Evolutionary conservation across 1,140 invertebrate species (phyloP).

Genomic region (Ostrea denselamellosa): DNA sequence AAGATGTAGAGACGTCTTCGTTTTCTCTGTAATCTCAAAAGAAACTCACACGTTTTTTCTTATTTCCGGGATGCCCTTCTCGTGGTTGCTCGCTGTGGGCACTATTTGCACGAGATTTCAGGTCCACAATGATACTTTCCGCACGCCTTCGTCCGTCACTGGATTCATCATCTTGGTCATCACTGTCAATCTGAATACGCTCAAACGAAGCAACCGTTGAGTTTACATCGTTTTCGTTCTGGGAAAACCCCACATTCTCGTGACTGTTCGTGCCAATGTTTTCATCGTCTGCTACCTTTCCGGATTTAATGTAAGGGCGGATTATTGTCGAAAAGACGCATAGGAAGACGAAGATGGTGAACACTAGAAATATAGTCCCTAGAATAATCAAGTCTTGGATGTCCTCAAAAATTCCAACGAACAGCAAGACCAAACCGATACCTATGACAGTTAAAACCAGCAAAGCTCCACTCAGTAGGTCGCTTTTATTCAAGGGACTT

Average conservation of each 20-base stretch:
- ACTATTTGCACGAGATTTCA: slow-evolving; percentile 21
- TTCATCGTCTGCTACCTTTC: neutral
- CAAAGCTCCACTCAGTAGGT: neutral
- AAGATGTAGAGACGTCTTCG: neutral
- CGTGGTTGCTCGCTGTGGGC: neutral
- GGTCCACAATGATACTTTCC: slow-evolving; percentile 15
- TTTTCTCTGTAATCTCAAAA: neutral
- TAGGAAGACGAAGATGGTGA: neutral
- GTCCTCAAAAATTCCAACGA: slow-evolving; percentile 10
- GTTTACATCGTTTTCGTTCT: neutral
- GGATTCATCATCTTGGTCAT: neutral
- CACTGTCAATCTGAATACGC: neutral
- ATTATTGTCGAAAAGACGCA: neutral
- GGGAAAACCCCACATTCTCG: slow-evolving; percentile 29
- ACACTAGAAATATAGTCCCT: slow-evolving; percentile 11
- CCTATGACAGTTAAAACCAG: neutral
- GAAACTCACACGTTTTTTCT: slow-evolving; percentile 19
- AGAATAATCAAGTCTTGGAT: slow-evolving; percentile 26
- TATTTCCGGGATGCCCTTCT: neutral
- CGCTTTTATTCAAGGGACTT: neutral
- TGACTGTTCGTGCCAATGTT: too few species aligned
- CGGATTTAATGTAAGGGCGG: neutral
- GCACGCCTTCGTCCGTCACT: neutral
- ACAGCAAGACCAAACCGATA: neutral
- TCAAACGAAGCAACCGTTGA: neutral